Evolutionary conservation across 2,797 vertebrate species (phyloP).

Genomic region (Knipowitschia caucasica): DNA sequence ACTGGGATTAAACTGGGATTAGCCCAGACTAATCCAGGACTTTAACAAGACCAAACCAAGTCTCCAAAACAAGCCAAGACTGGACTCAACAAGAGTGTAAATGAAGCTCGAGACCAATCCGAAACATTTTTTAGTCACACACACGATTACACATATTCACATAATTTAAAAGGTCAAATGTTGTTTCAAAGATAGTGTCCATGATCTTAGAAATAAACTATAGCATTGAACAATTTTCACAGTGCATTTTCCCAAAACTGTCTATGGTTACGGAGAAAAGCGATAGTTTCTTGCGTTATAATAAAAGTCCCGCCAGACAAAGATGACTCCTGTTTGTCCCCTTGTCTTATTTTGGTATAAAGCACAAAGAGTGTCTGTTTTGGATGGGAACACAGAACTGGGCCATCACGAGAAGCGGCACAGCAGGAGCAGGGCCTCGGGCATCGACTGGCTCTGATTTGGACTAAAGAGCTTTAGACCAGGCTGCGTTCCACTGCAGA

Average conservation of each 20-base stretch:
- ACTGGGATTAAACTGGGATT: no score
- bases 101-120: no score
- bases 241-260: not conserved
- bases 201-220: not conserved
- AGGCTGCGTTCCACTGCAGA: not conserved
- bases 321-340: conserved; percentile 5
- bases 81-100: no score
- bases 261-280: not conserved
- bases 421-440: conserved; percentile 36
- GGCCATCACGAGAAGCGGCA: conserved; percentile 48
- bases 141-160: not conserved
- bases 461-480: conserved; percentile 5
- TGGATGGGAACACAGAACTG: conserved; percentile 7
- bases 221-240: not conserved
- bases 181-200: no score
- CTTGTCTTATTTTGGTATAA: conserved; percentile 26
- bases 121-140: not conserved
- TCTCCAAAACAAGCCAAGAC: no score
- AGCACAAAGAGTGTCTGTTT: conserved; percentile 50
- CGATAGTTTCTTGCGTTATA: not conserved
- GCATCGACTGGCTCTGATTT: conserved; percentile 9
- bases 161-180: no score
- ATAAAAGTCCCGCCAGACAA: conserved; percentile 2
- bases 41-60: no score
- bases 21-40: no score